Conservation (phyloP, 2,113 vertebrate species). For the Irena cyanogastra region DNA sequence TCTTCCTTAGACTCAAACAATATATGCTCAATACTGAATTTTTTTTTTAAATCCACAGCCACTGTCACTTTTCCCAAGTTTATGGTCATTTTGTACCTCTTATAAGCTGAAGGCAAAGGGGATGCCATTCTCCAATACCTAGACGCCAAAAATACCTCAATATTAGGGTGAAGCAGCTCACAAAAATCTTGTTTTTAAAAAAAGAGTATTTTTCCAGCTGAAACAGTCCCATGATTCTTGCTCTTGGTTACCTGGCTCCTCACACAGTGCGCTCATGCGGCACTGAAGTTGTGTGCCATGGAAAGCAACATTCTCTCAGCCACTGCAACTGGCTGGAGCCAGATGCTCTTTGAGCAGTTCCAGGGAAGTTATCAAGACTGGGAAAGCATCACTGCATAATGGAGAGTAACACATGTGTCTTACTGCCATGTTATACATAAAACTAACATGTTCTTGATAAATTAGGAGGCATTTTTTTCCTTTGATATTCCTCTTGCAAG, state of each 20-base stretch:
- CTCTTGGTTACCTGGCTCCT: background rate
- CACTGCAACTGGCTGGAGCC: background rate
- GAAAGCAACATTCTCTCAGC: background rate
- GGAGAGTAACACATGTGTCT: background rate
- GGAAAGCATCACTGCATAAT: background rate
- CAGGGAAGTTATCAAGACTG: background rate
- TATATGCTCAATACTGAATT: background rate
- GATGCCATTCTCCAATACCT: background rate
- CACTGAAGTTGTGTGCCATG: background rate
- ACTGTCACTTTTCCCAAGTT: background rate
- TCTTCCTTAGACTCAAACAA: background rate
- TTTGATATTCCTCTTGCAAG: background rate
- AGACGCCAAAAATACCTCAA: background rate
- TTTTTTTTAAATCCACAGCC: background rate
- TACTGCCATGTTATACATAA: background rate
- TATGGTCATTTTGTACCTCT: background rate
- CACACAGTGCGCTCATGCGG: background rate
- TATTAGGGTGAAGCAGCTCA: background rate
- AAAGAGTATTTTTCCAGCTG: fast-evolving
- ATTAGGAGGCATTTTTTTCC: background rate
- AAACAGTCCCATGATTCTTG: no score
- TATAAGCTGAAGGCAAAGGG: background rate
- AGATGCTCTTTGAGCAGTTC: background rate
- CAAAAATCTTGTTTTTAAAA: background rate
- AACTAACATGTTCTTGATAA: background rate